Evolutionary conservation across 2,113 vertebrate genomes (phyloP).

Genomic region (Lamprologus ornatipinnis): DNA sequence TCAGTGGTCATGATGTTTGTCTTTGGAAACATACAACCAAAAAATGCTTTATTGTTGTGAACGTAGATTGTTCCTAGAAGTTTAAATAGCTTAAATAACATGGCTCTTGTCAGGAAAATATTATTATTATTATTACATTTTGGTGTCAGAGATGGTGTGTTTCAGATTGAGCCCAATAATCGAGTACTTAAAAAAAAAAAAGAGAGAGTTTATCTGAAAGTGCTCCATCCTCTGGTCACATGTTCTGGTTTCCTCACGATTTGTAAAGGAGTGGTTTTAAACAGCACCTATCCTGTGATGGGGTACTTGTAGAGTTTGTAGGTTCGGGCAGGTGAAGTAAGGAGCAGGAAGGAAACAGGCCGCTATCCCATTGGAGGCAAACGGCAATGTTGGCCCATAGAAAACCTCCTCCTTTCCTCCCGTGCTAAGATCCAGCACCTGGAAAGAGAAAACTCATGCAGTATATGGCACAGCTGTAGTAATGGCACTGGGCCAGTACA

Average conservation of each 20-base stretch:
- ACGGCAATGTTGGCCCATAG: constrained; percentile 91
- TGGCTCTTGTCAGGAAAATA: constrained; percentile 9
- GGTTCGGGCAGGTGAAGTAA: constrained; percentile 88
- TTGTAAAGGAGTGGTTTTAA: constrained; percentile 4
- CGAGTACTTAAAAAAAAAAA: background rate
- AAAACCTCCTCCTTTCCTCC: constrained; percentile 97
- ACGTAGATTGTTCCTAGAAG: background rate
- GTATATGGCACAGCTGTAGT: background rate
- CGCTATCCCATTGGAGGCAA: constrained; percentile 93
- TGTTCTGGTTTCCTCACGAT: background rate
- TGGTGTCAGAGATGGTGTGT: background rate
- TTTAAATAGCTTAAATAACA: background rate
- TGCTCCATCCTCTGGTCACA: background rate
- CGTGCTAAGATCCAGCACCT: constrained; percentile 91
- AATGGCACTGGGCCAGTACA: background rate
- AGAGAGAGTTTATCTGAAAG: background rate
- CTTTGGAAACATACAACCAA: constrained; percentile 24
- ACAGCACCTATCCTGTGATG: constrained; percentile 86
- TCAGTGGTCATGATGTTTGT: background rate
- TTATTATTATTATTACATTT: constrained; percentile 6
- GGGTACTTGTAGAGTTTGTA: constrained; percentile 93
- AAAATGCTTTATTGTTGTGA: background rate
- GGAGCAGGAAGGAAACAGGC: constrained; percentile 93
- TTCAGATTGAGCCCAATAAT: background rate
- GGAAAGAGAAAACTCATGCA: background rate